Percentiles rank a stretch among this genome's conserved stretches.
phyloP scores from a whole-genome alignment of 1,140 invertebrate genomes.

The Penaeus vannamei region DNA sequence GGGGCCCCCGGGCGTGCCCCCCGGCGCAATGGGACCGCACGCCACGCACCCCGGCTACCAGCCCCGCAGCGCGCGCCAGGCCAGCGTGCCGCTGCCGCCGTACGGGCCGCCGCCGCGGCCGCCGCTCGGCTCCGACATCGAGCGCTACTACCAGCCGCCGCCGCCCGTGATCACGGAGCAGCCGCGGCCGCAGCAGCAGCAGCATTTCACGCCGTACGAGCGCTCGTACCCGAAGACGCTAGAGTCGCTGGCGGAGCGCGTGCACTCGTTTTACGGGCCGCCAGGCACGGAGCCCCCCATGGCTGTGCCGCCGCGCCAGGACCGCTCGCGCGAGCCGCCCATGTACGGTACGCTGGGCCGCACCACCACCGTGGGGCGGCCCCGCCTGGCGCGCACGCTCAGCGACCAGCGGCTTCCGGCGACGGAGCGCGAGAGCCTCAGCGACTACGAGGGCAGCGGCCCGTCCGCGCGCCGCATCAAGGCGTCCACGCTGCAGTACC shows the following conservation, averaged over 20 bases:
- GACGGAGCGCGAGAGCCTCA: constrained; percentile 66
- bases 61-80: constrained; percentile 50
- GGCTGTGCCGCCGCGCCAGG: constrained; percentile 77
- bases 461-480: constrained; percentile 57
- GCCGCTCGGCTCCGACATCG: constrained; percentile 66
- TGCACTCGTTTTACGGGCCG: constrained; percentile 81
- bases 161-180: constrained; percentile 90
- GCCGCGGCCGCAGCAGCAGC: constrained; percentile 72
- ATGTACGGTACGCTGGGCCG: constrained; percentile 67
- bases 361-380: constrained; percentile 75
- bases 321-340: constrained; percentile 76
- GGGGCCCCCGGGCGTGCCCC: constrained; percentile 39
- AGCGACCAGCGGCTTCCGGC: constrained; percentile 70
- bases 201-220: constrained; percentile 66
- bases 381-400: constrained; percentile 69
- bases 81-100: constrained; percentile 40
- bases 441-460: constrained; percentile 68
- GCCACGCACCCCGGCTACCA: constrained; percentile 67
- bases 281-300: constrained; percentile 74
- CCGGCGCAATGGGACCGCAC: constrained; percentile 48
- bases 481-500: constrained; percentile 68
- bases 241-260: constrained; percentile 89
- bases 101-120: constrained; percentile 50
- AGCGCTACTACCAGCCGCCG: constrained; percentile 79
- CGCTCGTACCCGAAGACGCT: constrained; percentile 77